Conservation (phyloP, 2,113 vertebrate genomes). For the Fregata magnificens region DNA sequence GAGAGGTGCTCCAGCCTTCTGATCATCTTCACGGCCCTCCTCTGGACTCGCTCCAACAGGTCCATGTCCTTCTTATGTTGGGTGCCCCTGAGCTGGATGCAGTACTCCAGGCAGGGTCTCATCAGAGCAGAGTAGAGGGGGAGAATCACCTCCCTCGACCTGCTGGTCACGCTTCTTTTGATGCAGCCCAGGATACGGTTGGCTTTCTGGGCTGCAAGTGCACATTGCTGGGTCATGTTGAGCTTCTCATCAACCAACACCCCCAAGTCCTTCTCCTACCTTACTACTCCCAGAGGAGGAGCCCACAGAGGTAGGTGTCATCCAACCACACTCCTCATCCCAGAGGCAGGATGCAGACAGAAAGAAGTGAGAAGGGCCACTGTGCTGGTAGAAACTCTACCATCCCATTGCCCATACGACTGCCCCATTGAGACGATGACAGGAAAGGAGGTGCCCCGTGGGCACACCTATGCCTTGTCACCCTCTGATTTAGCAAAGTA, state of each 20-base stretch:
- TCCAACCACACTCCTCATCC: neutral
- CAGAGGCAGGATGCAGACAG: neutral
- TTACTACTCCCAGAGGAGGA: neutral
- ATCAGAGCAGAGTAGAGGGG: neutral
- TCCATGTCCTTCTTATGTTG: neutral
- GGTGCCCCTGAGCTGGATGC: too few relatives aligned
- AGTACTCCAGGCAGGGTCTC: neutral
- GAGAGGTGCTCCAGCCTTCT: neutral
- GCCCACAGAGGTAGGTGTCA: neutral
- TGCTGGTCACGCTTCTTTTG: neutral
- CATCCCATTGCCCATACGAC: too few relatives aligned
- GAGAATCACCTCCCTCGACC: neutral
- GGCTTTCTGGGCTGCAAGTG: too few relatives aligned
- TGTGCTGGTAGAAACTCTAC: neutral
- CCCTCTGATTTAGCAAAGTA: neutral
- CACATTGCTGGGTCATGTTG: too few relatives aligned
- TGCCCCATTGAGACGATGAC: neutral
- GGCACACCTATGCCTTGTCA: neutral
- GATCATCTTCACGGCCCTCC: neutral
- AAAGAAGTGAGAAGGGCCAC: neutral
- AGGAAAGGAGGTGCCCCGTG: neutral
- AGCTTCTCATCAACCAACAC: neutral
- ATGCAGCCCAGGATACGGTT: neutral
- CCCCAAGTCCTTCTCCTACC: neutral
- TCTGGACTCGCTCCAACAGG: neutral